Base-by-base conservation (phyloP, 2,797 vertebrate genomes). In the Cryptoprocta ferox region DNA sequence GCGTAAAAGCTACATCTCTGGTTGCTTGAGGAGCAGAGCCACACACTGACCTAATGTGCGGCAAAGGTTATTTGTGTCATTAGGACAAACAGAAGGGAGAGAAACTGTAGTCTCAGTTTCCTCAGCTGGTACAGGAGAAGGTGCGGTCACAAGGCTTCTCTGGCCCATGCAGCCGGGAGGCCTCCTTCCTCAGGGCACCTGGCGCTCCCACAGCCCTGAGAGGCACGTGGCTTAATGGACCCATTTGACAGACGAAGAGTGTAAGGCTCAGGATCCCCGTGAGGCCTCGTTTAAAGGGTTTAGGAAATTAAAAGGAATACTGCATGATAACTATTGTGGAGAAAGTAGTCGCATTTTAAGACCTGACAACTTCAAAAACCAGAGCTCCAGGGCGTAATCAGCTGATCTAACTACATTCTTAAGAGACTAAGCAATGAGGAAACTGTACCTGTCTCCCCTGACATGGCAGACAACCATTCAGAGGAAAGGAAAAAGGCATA, bases 351-450 rank as follows among this genome's bases (percentile, higher is more conserved):
- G n/a, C 35, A 68, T 16, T 42, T 8, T 35, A 90, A 92, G 85
- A 89, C 71, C 18, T 3, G 10, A 14, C 37, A 65, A 71, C 32
- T 61, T 97, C 32, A 79, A 96, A 80, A 82, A 21, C 42, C 76
- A 13, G 5, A 81, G 61, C 15, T 82, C 70, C 35, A 91, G 35
- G 63, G 65, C 6, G 32, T 56, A 42, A 93, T 16, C 48, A 66
- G 59, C 28, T n/a, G 3, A 80, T 73, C n/a, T 71, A 91, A 71
- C 30, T n/a, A 59, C 66, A n/a, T 66, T 19, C 39, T 89, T 59
- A 96, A 90, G 68, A 89, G 30, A 89, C 66, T 35, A 85, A 79
- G n/a, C 26, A 80, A 42, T 9, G 95, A 85, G 53, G 56, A 92
- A 92, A 28, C 76, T 14, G 10, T 15, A 32, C 35, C 82, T 12